A percentile compares a stretch with the other conserved stretches of the same genome.
These are phyloP conservation scores for Manis pentadactyla DNA, from an alignment of 2,797 vertebrate genomes.

Conservation along the genomic window DNA sequence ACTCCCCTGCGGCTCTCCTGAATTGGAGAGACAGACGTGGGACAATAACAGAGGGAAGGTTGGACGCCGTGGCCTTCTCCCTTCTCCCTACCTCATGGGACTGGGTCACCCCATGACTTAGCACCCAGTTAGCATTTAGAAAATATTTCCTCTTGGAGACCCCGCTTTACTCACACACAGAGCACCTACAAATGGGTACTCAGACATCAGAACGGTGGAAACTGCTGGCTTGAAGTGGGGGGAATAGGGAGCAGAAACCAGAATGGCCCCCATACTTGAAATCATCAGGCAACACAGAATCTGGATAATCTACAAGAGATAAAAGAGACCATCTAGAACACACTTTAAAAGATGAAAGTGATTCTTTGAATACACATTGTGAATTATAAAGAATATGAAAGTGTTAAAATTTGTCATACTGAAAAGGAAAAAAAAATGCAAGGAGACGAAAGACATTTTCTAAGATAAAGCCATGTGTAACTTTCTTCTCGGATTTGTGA, in stretches of 20 bases:
- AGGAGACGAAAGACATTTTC: background rate
- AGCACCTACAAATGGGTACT: constrained; percentile 61
- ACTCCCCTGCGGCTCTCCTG: too few species aligned
- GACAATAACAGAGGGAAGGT: background rate
- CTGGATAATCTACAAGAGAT: constrained; percentile 60
- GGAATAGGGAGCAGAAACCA: constrained; percentile 10
- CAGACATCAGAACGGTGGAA: background rate
- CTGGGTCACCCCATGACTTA: background rate
- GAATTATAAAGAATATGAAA: background rate
- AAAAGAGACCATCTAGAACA: background rate
- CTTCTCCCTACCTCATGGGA: background rate
- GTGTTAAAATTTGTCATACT: background rate
- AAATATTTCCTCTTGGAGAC: background rate
- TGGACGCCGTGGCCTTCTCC: too few species aligned
- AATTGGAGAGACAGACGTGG: background rate
- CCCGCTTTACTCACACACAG: constrained; percentile 63
- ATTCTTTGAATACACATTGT: background rate
- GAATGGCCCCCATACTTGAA: constrained; percentile 49
- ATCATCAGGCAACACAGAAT: constrained; percentile 64
- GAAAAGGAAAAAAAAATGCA: background rate
- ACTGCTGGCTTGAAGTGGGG: background rate
- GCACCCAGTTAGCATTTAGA: background rate
- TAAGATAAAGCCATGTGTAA: background rate
- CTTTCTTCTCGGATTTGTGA: constrained; percentile 14
- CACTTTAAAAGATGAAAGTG: background rate